phyloP scores from a whole-genome alignment of 2,797 vertebrate species.

The Poecilia gillii region DNA sequence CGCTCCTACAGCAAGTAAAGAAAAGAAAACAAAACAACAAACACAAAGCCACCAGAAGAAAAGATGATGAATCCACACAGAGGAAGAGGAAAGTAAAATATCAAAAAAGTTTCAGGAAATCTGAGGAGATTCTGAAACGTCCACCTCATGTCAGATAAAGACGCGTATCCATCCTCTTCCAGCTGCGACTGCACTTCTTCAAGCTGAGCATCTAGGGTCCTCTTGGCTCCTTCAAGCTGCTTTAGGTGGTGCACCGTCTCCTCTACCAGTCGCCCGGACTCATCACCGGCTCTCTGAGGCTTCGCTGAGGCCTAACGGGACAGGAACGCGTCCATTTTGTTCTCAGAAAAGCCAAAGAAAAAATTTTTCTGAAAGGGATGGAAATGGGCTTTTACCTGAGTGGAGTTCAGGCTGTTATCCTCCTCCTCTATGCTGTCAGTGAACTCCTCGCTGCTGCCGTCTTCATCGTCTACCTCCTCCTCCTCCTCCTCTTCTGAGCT shows the following conservation, averaged over 20 bases:
- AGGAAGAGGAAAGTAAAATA: not conserved
- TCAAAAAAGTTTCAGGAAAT: not conserved
- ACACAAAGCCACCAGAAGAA: not conserved
- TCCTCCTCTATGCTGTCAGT: constrained; percentile 87
- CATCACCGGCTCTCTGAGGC: constrained; percentile 24
- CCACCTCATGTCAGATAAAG: constrained; percentile 89
- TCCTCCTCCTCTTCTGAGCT: constrained; percentile 79
- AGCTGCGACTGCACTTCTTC: constrained; percentile 83
- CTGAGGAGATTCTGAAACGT: not conserved
- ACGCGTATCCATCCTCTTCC: constrained; percentile 84
- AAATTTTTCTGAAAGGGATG: no score
- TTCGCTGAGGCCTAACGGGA: constrained; percentile 50
- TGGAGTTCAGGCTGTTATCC: constrained; percentile 63
- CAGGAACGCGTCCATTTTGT: not conserved
- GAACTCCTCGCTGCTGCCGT: constrained; percentile 83
- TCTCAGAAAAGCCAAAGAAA: not conserved
- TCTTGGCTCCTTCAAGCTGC: constrained; percentile 75
- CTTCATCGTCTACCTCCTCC: constrained; percentile 73
- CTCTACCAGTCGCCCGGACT: constrained; percentile 45
- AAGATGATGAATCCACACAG: not conserved
- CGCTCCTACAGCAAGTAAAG: constrained; percentile 72
- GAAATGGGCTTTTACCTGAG: constrained; percentile 60
- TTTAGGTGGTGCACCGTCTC: constrained; percentile 55
- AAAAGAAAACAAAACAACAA: not conserved
- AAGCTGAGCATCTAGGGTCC: constrained; percentile 78